Evolutionary conservation across 2,797 vertebrate species (phyloP), one percentile per base, ranked within the genome.

Genomic region (Tragelaphus eurycerus): DNA sequence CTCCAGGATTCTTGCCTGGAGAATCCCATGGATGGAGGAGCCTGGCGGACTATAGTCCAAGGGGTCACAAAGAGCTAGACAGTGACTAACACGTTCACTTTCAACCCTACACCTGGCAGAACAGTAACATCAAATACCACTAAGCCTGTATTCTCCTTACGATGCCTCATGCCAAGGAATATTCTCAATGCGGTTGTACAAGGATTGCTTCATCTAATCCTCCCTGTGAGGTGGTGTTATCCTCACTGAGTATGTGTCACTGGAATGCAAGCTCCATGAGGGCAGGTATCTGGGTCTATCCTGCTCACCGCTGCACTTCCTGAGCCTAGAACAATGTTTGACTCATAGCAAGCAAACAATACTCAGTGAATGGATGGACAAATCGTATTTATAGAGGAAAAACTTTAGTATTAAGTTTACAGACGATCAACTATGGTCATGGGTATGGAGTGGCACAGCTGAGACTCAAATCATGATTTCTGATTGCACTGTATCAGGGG

Each of bases 171-270:
- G 50, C 31, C n/a, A 3, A 86, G 86, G 27, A 27, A 46, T 5
- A 12, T n/a, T 86, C 87, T 17, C 64, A 64, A 1, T 17, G 67
- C 8, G 59, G 60, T 74, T 71, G 86, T 6, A 31, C 3, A 38
- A 59, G 46, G 38, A 15, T 10, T 23, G 8, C 1, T 7, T 34
- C 29, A 43, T 15, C 21, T 13, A 3, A 5, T 1, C 27, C 21
- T 52, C 59, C 38, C 43, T 7, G 17, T 0, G 12, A 57, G 43
- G 27, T 7, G 7, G 7, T 15, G 17, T 4, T 7, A n/a, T 1
- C 25, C 78, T 83, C 55, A 13, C 0, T 6, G 67, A 38, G 14
- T 0, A 1, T 0, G 25, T 13, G n/a, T 15, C 21, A 6, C 4
- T 1, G 46, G 78, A 50, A 7, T 0, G 3, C 15, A 21, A 31